Evolutionary conservation across 2,797 vertebrate species (phyloP), one percentile per base, ranked within the genome.

Genomic region (Phoxinus dragarum): DNA sequence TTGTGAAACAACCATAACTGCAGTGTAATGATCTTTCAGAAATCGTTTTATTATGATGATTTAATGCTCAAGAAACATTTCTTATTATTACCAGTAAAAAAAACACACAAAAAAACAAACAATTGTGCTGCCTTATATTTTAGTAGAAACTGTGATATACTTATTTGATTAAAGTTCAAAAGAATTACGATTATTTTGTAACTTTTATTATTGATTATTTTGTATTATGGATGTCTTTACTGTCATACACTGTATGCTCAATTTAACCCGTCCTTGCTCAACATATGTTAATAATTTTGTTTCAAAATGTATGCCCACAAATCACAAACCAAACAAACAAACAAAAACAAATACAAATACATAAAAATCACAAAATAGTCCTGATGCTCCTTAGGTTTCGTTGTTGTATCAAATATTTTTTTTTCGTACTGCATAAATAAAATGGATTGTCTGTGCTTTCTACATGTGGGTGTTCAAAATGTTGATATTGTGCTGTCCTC

Each of bases 401-500:
- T 47, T 47, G 11, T 52, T 23, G 14, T 7, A 38, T 59, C 10
- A 38, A 42, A n/a, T 6, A 61, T 1, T 16, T 64, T 6, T 1
- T 31, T 11, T 42, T 27, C 2, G 2, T 72, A 23, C 4, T 44
- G 23, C 21, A 71, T 14, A 42, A 47, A 27, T 44, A 14, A 14
- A 42, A 72, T 10, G 1, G 5, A 27, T 27, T 72, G 69, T 44
- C 21, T 27, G 8, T 38, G 7, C 34, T 17, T 66, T 69, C 47
- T 40, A 54, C 27, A 27, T 27, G 27, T 27, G 27, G 2, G 7
- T 54, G 79, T 81, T 40, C 11, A 38, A 42, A 81, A 59, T 5
- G 42, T 7, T 67, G 59, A 76, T 31, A 66, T 27, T 78, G n/a
- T 69, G 74, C 74, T 84, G 64, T 38, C 82, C 82, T 59, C 82